phyloP scores from a whole-genome alignment of 64 coral and sea anemone genomes.

The Stylophora pistillata region DNA sequence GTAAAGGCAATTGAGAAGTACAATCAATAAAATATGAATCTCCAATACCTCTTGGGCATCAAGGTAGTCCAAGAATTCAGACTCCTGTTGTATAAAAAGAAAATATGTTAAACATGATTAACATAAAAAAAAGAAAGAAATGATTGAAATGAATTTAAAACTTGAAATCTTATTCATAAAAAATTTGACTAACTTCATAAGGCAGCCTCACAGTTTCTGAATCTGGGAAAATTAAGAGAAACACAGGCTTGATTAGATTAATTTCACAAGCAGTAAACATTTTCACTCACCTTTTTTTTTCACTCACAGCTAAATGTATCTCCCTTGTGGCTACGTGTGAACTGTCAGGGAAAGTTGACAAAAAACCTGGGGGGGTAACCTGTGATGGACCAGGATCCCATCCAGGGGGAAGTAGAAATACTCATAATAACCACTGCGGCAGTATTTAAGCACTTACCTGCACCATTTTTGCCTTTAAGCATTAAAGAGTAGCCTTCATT shows the following conservation, averaged over 20 bases:
- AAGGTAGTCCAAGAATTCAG: constrained; percentile 97
- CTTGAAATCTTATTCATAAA: neutral
- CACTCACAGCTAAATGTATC: too few relatives aligned
- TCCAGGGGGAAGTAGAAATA: too few relatives aligned
- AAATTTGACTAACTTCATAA: constrained; percentile 73
- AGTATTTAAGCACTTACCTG: constrained; percentile 28
- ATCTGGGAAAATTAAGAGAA: constrained; percentile 55
- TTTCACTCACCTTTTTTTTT: too few relatives aligned
- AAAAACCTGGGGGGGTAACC: too few relatives aligned
- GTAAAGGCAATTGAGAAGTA: too few relatives aligned
- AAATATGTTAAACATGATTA: neutral
- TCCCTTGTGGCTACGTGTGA: too few relatives aligned
- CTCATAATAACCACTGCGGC: too few relatives aligned
- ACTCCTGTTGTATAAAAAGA: constrained; percentile 69
- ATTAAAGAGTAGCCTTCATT: constrained; percentile 97
- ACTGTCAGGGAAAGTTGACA: too few relatives aligned
- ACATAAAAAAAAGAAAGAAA: neutral
- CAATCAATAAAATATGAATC: too few relatives aligned
- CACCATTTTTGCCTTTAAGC: constrained; percentile 89
- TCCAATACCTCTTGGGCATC: constrained; percentile 92
- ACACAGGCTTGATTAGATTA: neutral
- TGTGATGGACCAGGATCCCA: too few relatives aligned
- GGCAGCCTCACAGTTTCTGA: constrained; percentile 94
- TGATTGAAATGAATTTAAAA: too few relatives aligned
- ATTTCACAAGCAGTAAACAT: too few relatives aligned